Percentiles rank a stretch among this genome's conserved stretches.
Evolutionary conservation across 2,888 invertebrate species (phyloP).

Genomic region (Cosmia trapezina): DNA sequence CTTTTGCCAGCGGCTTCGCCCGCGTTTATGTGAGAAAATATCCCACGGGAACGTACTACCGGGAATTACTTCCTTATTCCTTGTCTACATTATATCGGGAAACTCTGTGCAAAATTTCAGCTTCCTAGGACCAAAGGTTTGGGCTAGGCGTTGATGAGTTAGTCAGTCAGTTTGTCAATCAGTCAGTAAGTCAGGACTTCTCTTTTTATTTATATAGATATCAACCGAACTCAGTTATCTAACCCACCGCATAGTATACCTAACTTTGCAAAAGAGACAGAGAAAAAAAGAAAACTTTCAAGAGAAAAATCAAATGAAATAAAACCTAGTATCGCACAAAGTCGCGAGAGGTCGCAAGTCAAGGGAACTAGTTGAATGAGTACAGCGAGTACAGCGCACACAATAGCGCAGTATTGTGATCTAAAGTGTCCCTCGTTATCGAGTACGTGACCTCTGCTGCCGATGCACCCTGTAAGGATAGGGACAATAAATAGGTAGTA

Average conservation of each 20-base stretch:
- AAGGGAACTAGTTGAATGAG: conserved; percentile 17
- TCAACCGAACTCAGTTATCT: neutral
- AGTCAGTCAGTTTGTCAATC: too few species aligned
- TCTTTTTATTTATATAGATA: too few species aligned
- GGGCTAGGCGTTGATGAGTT: too few species aligned
- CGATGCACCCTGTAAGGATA: conserved; percentile 3
- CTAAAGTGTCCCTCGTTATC: conserved; percentile 46
- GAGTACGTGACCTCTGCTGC: conserved; percentile 13
- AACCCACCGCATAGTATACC: neutral
- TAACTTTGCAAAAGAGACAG: too few species aligned
- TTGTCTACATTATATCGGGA: too few species aligned
- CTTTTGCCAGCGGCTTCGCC: too few species aligned
- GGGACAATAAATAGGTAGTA: neutral
- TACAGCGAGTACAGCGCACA: conserved; percentile 1
- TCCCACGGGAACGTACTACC: too few species aligned
- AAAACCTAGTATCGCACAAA: neutral
- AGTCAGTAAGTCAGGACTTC: too few species aligned
- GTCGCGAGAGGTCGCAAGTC: conserved; percentile 22
- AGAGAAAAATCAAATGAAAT: neutral
- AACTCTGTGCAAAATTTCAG: too few species aligned
- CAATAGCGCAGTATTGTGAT: conserved; percentile 45
- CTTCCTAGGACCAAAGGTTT: too few species aligned
- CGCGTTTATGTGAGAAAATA: too few species aligned
- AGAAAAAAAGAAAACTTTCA: neutral
- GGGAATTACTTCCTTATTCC: too few species aligned